Percentiles rank a stretch among this genome's conserved stretches.
Evolutionary conservation across 64 coral and sea anemone species (phyloP).

Genomic region (Porites lutea): DNA sequence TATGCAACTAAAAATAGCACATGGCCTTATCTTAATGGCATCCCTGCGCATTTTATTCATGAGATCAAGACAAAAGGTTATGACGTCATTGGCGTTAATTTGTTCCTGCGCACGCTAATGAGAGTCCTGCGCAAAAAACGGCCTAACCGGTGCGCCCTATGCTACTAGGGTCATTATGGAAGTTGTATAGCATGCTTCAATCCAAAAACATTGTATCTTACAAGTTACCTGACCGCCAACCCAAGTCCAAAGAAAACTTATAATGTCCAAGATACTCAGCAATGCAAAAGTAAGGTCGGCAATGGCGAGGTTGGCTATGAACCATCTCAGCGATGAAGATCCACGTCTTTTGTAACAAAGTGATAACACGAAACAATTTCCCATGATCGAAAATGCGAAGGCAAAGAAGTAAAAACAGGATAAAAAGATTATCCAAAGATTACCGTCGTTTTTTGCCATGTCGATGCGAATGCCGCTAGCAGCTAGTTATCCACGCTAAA

Average conservation of each 20-base stretch:
- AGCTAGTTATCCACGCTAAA: no score
- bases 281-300: constrained; percentile 50
- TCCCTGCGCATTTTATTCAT: no score
- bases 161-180: constrained; percentile 55
- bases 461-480: no score
- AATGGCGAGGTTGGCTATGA: constrained; percentile 56
- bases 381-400: neutral
- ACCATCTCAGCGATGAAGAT: constrained; percentile 24
- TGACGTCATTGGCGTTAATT: no score
- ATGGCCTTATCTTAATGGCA: no score
- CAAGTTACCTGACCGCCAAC: constrained; percentile 51
- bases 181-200: constrained; percentile 51
- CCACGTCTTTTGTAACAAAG: constrained; percentile 35
- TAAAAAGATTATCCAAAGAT: neutral
- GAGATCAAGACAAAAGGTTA: no score
- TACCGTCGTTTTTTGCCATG: neutral
- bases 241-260: constrained; percentile 37
- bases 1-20: no score
- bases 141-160: no score
- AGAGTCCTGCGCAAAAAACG: no score
- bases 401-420: neutral
- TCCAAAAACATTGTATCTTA: constrained; percentile 42
- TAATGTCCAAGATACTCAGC: constrained; percentile 29
- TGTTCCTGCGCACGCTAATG: no score
- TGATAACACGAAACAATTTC: constrained; percentile 31